Evolutionary conservation across 2,888 invertebrate genomes (phyloP).

Genomic region (Exephanes ischioxanthus): DNA sequence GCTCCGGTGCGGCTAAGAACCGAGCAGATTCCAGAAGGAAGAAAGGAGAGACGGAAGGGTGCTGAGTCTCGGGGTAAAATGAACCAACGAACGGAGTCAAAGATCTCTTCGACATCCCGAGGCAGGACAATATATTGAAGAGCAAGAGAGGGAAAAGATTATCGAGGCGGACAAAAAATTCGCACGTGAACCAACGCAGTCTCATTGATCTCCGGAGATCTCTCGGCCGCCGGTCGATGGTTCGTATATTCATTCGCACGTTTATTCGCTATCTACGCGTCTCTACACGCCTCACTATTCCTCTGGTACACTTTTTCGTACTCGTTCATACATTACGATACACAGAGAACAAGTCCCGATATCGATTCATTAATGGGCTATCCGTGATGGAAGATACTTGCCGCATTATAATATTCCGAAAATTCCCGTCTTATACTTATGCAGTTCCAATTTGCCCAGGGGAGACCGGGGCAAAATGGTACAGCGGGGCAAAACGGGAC

Average conservation of each 20-base stretch:
- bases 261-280: not conserved
- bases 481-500: too few species aligned
- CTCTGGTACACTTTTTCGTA: not conserved
- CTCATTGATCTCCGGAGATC: slow-evolving; percentile 70
- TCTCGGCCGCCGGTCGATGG: slow-evolving; percentile 31
- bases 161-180: slow-evolving; percentile 68
- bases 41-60: slow-evolving; percentile 20
- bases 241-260: not conserved
- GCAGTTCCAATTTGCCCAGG: not conserved
- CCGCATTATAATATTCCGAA: not conserved
- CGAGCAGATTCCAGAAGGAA: slow-evolving; percentile 45
- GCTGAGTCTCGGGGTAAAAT: slow-evolving; percentile 35
- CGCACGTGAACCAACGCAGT: slow-evolving; percentile 76
- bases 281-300: too few species aligned
- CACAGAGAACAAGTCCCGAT: not conserved
- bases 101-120: slow-evolving; percentile 31
- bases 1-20: slow-evolving; percentile 19
- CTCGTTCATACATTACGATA: not conserved
- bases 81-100: slow-evolving; percentile 29
- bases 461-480: too few species aligned
- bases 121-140: slow-evolving; percentile 10
- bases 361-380: not conserved
- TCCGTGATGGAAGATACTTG: slow-evolving; percentile 6
- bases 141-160: not conserved
- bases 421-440: not conserved